A percentile compares a stretch with the other conserved stretches of the same genome.
These are phyloP conservation scores for Chiroxiphia lanceolata DNA, from an alignment of 2,797 vertebrate genomes.

Conservation along the genomic window DNA sequence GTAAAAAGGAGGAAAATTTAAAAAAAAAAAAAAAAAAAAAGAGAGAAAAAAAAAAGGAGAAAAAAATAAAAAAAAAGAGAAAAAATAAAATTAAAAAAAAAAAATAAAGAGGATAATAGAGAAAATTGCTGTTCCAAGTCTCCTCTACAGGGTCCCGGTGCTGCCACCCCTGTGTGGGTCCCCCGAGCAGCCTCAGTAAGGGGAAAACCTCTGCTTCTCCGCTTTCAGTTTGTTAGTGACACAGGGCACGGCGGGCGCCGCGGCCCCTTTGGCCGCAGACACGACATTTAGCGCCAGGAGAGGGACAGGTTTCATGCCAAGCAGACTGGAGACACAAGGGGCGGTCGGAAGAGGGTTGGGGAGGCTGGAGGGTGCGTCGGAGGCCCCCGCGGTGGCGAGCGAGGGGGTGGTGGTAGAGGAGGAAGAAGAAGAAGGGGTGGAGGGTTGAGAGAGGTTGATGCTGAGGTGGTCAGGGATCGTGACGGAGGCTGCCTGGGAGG, in stretches of 20 bases:
- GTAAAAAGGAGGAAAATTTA: slow-evolving; percentile 29
- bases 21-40: too few relatives aligned
- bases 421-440: slow-evolving; percentile 89
- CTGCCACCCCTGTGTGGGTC: background rate
- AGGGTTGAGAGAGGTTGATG: slow-evolving; percentile 89
- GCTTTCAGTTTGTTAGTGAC: slow-evolving; percentile 90
- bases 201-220: slow-evolving; percentile 91
- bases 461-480: slow-evolving; percentile 93
- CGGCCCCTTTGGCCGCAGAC: slow-evolving; percentile 74
- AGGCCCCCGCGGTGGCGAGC: slow-evolving; percentile 87
- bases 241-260: slow-evolving; percentile 74
- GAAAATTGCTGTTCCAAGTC: slow-evolving; percentile 51
- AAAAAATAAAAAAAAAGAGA: too few relatives aligned
- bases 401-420: slow-evolving; percentile 87
- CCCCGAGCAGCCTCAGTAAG: slow-evolving; percentile 83
- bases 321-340: slow-evolving; percentile 96
- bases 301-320: slow-evolving; percentile 97
- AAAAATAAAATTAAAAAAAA: too few relatives aligned
- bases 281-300: slow-evolving; percentile 97
- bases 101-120: background rate
- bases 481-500: slow-evolving; percentile 87
- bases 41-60: too few relatives aligned
- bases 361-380: slow-evolving; percentile 87
- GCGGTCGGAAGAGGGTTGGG: slow-evolving; percentile 90
- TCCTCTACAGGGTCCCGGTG: slow-evolving; percentile 31